phyloP scores from a whole-genome alignment of 2,113 vertebrate species.

The Cyprinodon brontotheroides region DNA sequence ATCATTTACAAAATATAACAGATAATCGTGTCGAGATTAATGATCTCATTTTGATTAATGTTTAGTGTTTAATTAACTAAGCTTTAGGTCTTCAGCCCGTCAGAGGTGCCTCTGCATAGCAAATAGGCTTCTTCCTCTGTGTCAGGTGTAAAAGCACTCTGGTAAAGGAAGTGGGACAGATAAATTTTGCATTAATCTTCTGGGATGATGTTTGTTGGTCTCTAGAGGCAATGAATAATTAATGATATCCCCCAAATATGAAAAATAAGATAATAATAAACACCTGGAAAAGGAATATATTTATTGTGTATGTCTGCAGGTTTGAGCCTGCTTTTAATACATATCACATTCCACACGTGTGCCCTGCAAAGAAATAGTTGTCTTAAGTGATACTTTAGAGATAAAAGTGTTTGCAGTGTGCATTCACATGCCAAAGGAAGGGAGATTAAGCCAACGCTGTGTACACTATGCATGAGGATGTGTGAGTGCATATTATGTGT shows the following conservation, averaged over 20 bases:
- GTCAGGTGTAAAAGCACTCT: slow-evolving; percentile 38
- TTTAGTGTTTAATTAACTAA: slow-evolving; percentile 75
- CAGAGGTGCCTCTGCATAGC: slow-evolving; percentile 53
- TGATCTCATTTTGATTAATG: slow-evolving; percentile 71
- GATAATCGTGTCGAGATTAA: slow-evolving; percentile 72
- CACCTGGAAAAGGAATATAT: slow-evolving; percentile 1
- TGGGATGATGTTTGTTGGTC: slow-evolving; percentile 53
- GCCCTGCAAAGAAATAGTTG: background rate
- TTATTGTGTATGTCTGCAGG: slow-evolving; percentile 3
- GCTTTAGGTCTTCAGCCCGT: slow-evolving; percentile 46
- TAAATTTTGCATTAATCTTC: slow-evolving; percentile 66
- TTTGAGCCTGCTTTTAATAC: background rate
- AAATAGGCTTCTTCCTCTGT: slow-evolving; percentile 45
- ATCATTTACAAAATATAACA: slow-evolving; percentile 67
- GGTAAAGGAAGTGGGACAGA: slow-evolving; percentile 39
- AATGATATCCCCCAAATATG: slow-evolving; percentile 47
- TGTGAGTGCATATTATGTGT: slow-evolving; percentile 55
- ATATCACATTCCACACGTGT: background rate
- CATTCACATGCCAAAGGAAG: slow-evolving; percentile 36
- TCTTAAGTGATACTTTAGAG: slow-evolving; percentile 19
- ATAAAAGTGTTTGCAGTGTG: slow-evolving; percentile 25
- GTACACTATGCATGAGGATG: slow-evolving; percentile 51
- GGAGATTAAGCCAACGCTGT: slow-evolving; percentile 60
- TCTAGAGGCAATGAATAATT: slow-evolving; percentile 61
- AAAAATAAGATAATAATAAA: slow-evolving; percentile 57